Evolutionary conservation across 2,797 vertebrate species (phyloP).

Genomic region (Helicolenus hilgendorfi): DNA sequence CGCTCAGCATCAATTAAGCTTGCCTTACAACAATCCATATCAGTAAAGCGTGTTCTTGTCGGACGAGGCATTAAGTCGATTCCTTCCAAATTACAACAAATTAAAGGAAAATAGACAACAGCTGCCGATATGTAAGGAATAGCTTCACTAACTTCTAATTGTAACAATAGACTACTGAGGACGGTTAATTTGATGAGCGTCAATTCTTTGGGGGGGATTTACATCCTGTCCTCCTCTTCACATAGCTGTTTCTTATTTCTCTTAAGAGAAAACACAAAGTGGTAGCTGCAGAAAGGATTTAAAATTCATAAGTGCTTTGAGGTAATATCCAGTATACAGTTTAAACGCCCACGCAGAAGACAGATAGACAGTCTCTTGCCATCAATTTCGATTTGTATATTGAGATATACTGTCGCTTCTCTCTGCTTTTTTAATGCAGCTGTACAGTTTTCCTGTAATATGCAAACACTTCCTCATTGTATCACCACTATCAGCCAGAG

Average conservation of each 20-base stretch:
- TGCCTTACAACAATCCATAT: slow-evolving; percentile 83
- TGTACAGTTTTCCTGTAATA: slow-evolving; percentile 15
- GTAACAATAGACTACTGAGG: slow-evolving; percentile 64
- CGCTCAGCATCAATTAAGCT: slow-evolving; percentile 82
- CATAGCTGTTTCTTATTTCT: slow-evolving; percentile 22
- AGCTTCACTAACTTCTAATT: slow-evolving; percentile 77
- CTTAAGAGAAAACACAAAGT: slow-evolving; percentile 23
- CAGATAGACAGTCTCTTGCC: background rate
- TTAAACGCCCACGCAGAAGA: slow-evolving; percentile 4
- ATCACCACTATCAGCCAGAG: background rate
- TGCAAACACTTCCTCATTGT: slow-evolving; percentile 1
- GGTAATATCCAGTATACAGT: background rate
- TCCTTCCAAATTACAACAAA: slow-evolving; percentile 84
- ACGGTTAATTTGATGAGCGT: slow-evolving; percentile 55
- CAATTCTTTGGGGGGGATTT: slow-evolving; percentile 46
- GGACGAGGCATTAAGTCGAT: slow-evolving; percentile 81
- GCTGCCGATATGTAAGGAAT: slow-evolving; percentile 75
- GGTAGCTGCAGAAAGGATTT: background rate
- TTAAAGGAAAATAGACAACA: slow-evolving; percentile 81
- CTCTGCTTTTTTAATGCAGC: background rate
- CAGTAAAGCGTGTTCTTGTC: slow-evolving; percentile 77
- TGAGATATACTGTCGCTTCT: background rate
- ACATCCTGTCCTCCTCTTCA: slow-evolving; percentile 31
- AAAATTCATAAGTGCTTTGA: slow-evolving; percentile 25
- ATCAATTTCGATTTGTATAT: background rate